These are phyloP conservation scores for Thymallus thymallus DNA, from an alignment of 2,113 vertebrate genomes.

Conservation along the genomic window DNA sequence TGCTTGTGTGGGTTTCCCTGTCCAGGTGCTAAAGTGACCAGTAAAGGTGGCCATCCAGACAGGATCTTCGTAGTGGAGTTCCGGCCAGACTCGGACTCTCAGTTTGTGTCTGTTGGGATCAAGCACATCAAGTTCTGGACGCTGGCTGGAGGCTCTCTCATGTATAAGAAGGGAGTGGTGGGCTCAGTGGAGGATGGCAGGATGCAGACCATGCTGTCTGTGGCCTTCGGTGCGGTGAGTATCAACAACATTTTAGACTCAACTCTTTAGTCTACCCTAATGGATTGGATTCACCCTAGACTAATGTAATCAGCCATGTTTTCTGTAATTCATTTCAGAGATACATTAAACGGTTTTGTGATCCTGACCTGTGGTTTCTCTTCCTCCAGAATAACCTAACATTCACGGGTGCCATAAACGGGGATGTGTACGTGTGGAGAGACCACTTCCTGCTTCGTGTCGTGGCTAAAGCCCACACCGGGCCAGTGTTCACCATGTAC, in stretches of 20 bases:
- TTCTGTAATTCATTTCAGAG: background rate
- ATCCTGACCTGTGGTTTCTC: background rate
- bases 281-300: no score
- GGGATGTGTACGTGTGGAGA: constrained; percentile 94
- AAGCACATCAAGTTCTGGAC: constrained; percentile 99
- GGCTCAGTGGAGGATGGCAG: constrained; percentile 89
- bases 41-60: constrained; percentile 86
- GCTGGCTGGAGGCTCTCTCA: constrained; percentile 88
- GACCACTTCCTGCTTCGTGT: constrained; percentile 91
- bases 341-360: background rate
- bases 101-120: constrained; percentile 96
- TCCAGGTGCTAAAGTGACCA: constrained; percentile 87
- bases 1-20: background rate
- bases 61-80: constrained; percentile 96
- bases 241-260: no score
- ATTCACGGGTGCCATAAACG: constrained; percentile 94
- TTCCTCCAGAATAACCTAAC: constrained; percentile 87
- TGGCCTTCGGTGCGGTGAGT: constrained; percentile 97
- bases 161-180: constrained; percentile 94
- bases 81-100: constrained; percentile 92
- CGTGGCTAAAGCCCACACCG: constrained; percentile 94
- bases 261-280: no score
- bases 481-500: constrained; percentile 97
- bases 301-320: background rate
- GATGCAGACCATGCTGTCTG: constrained; percentile 97